Evolutionary conservation across 2,797 vertebrate genomes (phyloP).

Genomic region (Furcifer pardalis): DNA sequence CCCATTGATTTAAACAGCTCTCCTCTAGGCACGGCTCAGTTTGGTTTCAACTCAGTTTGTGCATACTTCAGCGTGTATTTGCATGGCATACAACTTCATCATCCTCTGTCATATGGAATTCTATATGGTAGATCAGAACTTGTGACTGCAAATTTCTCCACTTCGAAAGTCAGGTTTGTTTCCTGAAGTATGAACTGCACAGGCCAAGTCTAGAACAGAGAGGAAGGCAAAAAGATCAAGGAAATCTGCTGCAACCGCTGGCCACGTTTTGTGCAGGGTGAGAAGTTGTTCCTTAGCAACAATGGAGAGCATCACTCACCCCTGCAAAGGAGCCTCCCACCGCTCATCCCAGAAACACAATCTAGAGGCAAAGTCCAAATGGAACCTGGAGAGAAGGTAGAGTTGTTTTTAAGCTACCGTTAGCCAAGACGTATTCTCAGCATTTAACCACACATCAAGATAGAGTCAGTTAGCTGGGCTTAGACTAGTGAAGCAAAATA

Average conservation of each 20-base stretch:
- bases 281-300: slow-evolving; percentile 71
- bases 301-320: slow-evolving; percentile 66
- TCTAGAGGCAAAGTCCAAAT: neutral
- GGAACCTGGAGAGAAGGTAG: neutral
- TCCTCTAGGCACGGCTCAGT: neutral
- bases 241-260: slow-evolving; percentile 52
- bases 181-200: neutral
- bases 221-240: slow-evolving; percentile 43
- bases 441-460: neutral
- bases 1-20: neutral
- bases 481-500: neutral
- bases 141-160: neutral
- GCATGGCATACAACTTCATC: neutral
- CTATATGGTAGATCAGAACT: neutral
- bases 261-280: slow-evolving; percentile 66
- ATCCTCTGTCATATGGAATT: neutral
- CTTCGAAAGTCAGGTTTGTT: neutral
- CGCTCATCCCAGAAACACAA: slow-evolving; percentile 24
- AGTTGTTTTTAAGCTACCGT: neutral
- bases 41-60: neutral
- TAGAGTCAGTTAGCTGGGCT: neutral
- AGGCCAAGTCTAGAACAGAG: slow-evolving; percentile 12
- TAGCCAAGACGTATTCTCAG: neutral
- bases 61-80: neutral
- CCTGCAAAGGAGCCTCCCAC: slow-evolving; percentile 37